Base-by-base conservation (phyloP, 2,113 vertebrate genomes). In the Apistogramma diplotaenia region DNA sequence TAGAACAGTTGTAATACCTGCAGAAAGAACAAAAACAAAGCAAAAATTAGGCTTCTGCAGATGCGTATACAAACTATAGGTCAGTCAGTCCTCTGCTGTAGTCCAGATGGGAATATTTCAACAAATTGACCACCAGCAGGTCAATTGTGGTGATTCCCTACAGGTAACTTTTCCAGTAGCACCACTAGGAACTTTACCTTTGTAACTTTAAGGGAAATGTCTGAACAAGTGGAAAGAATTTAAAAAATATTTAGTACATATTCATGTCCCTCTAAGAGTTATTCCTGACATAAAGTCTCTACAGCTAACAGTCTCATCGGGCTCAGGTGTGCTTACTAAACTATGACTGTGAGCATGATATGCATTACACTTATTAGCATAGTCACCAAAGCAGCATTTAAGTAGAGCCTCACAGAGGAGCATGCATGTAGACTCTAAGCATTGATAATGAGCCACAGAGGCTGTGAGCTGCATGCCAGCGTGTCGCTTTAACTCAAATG, bases 1-100 rank as follows among this genome's bases (percentile, higher is more conserved):
- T 27, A 99, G 96, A 54, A 99, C 98, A 0, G 98, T 99, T 3
- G 98, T 99, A 90, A 99, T 99, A 35, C 98, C 98, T 99, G 92
- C 6, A 49, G 5, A 62, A 25, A 54, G 15, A 5, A 76, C 35
- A 76, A 13, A 10, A 19, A 62, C 21, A 74, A 54, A 21, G 13
- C 23, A 35, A 6, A 46, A 15, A 49, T 57, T 19, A n/a, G 8
- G 15, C 0, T 59, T 43, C 4, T 56, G 7, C 35, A 25, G 43
- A 29, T 9, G 18, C 21, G 8, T 43, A n/a, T n/a, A n/a, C 37
- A 53, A 5, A 27, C 60, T 55, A 51, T 4, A 51, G 23, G 16
- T 46, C 40, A 8, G 62, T 27, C 11, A 23, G 37, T 46, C 61
- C 15, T 21, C 21, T 27, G 0, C 61, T 65, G 37, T 65, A 65